phyloP scores from a whole-genome alignment of 2,113 vertebrate species.

The Willisornis vidua region DNA sequence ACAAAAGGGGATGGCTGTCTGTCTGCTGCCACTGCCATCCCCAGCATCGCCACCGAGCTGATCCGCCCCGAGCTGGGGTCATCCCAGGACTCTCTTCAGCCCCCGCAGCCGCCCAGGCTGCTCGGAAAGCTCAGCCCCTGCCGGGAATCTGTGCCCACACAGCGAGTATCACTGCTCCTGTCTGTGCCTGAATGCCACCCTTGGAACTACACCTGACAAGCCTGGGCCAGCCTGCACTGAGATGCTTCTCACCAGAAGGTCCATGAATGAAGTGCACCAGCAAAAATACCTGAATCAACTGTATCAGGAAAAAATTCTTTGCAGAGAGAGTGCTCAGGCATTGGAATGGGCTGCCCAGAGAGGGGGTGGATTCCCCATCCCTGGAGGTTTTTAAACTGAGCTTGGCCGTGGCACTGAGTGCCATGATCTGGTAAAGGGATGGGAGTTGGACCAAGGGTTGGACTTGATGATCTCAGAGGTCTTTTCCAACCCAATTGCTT shows the following conservation, averaged over 20 bases:
- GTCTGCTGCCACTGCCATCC: no score
- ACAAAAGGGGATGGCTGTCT: rapidly evolving
- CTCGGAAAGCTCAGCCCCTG: rapidly evolving
- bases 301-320: no score
- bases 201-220: neutral
- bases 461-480: no score
- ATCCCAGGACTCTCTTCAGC: neutral
- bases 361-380: no score
- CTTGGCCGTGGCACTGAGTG: no score
- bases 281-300: neutral
- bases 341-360: no score
- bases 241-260: rapidly evolving
- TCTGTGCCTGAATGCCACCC: rapidly evolving
- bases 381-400: no score
- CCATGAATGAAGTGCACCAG: neutral
- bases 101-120: neutral
- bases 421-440: no score
- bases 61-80: rapidly evolving
- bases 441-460: no score
- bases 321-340: no score
- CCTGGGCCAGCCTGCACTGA: neutral
- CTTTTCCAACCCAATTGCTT: no score
- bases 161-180: rapidly evolving
- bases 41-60: rapidly evolving
- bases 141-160: rapidly evolving